These are phyloP conservation scores for Torymus texanus DNA, from an alignment of 2,888 invertebrate species.

Conservation along the genomic window DNA sequence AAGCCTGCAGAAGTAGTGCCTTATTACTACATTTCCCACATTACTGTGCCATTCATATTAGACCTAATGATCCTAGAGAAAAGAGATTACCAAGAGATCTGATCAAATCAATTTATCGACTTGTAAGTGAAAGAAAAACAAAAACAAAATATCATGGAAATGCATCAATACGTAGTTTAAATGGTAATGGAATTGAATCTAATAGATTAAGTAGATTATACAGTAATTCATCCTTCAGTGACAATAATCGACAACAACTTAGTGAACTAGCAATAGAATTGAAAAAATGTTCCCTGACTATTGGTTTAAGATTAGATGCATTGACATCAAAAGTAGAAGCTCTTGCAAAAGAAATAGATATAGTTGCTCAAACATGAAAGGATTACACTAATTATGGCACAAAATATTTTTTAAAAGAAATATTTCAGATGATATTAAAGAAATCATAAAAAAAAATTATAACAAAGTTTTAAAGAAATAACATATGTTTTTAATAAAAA, in stretches of 20 bases:
- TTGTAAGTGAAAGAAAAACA: slow-evolving; percentile 83
- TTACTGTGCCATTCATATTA: slow-evolving; percentile 84
- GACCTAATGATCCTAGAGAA: slow-evolving; percentile 90
- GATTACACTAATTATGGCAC: slow-evolving; percentile 6
- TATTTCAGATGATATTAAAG: too few species aligned
- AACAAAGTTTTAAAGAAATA: too few species aligned
- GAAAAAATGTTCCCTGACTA: slow-evolving; percentile 66
- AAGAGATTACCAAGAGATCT: slow-evolving; percentile 85
- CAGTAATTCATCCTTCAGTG: slow-evolving; percentile 64
- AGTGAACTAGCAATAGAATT: slow-evolving; percentile 66
- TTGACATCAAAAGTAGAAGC: slow-evolving; percentile 65
- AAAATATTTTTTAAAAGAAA: neutral
- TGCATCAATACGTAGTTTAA: slow-evolving; percentile 53
- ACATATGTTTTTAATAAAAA: too few species aligned
- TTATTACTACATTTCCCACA: slow-evolving; percentile 85
- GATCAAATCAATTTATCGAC: slow-evolving; percentile 83
- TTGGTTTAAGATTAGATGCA: slow-evolving; percentile 63
- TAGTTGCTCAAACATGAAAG: slow-evolving; percentile 54
- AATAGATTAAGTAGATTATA: slow-evolving; percentile 64
- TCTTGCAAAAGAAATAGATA: slow-evolving; percentile 62
- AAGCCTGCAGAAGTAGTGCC: slow-evolving; percentile 83
- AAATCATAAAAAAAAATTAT: too few species aligned
- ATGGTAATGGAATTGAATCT: slow-evolving; percentile 51
- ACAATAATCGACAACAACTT: slow-evolving; percentile 65
- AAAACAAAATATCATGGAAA: slow-evolving; percentile 53